Conservation (phyloP, 2,888 invertebrate species). For the Artemia sinica region DNA sequence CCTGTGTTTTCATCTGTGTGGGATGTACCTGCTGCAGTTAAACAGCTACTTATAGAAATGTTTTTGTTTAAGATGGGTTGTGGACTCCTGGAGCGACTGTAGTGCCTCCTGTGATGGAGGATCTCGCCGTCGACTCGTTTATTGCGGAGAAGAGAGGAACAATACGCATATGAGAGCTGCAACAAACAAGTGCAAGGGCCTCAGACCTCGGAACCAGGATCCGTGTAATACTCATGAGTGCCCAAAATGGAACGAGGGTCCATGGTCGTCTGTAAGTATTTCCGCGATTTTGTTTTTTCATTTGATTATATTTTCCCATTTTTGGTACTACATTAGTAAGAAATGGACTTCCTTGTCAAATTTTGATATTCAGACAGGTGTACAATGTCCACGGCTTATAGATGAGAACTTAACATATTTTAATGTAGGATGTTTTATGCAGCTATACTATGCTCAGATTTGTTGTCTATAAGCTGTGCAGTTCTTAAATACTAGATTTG, state of each 20-base stretch:
- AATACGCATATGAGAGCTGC: conserved; percentile 46
- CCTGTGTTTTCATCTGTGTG: too few species aligned
- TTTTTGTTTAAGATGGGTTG: conserved; percentile 53
- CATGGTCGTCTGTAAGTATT: conserved; percentile 73
- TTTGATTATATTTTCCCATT: background rate
- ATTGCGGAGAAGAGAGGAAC: conserved; percentile 62
- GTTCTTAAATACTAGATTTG: too few species aligned
- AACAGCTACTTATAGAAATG: too few species aligned
- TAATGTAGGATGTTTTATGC: too few species aligned
- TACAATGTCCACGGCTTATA: background rate
- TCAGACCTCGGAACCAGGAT: conserved; percentile 60
- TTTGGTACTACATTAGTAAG: background rate
- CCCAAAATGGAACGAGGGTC: conserved; percentile 66
- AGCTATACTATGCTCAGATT: too few species aligned
- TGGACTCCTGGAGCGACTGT: conserved; percentile 73
- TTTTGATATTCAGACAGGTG: background rate
- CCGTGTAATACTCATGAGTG: conserved; percentile 69
- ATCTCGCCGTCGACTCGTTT: conserved; percentile 55
- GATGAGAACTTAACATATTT: too few species aligned
- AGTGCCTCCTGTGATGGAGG: conserved; percentile 74
- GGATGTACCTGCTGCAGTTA: too few species aligned
- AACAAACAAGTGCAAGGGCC: conserved; percentile 29
- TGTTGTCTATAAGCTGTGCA: too few species aligned
- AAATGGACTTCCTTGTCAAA: too few species aligned
- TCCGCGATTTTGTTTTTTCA: background rate